A percentile compares a stretch with the other conserved stretches of the same genome.
These are phyloP conservation scores for Erythrocebus patas DNA, from an alignment of 2,113 vertebrate species.

Conservation along the genomic window DNA sequence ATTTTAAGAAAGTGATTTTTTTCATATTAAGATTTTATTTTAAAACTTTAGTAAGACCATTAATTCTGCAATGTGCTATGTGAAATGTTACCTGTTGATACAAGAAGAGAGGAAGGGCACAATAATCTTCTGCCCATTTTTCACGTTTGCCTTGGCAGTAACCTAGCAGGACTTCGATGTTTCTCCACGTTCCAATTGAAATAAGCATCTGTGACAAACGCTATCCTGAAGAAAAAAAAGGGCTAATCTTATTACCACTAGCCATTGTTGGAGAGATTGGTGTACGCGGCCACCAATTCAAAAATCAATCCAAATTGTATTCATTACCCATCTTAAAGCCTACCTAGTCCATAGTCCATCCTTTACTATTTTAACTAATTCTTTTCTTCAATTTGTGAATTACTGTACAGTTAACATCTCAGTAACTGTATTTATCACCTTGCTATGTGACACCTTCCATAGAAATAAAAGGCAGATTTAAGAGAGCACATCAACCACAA, in stretches of 20 bases:
- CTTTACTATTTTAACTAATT: not conserved
- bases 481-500: not conserved
- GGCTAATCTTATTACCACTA: not conserved
- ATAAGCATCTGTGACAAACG: not conserved
- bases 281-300: not conserved
- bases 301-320: not conserved
- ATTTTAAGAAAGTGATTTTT: not conserved
- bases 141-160: not conserved
- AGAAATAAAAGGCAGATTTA: not conserved
- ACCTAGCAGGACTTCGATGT: not conserved
- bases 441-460: not conserved
- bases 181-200: not conserved
- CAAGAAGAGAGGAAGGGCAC: not conserved
- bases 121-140: not conserved
- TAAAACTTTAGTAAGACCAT: not conserved
- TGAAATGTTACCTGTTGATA: not conserved
- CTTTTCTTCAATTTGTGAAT: not conserved
- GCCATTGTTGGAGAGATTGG: not conserved
- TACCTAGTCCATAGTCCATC: accelerated
- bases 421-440: not conserved
- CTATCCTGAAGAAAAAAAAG: not conserved
- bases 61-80: not conserved
- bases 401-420: not conserved
- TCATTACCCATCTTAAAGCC: not conserved
- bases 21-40: not conserved